Percentiles rank a stretch among this genome's conserved stretches.
These are phyloP conservation scores for Cephalotes varians DNA, from an alignment of 2,888 invertebrate species.

Conservation along the genomic window DNA sequence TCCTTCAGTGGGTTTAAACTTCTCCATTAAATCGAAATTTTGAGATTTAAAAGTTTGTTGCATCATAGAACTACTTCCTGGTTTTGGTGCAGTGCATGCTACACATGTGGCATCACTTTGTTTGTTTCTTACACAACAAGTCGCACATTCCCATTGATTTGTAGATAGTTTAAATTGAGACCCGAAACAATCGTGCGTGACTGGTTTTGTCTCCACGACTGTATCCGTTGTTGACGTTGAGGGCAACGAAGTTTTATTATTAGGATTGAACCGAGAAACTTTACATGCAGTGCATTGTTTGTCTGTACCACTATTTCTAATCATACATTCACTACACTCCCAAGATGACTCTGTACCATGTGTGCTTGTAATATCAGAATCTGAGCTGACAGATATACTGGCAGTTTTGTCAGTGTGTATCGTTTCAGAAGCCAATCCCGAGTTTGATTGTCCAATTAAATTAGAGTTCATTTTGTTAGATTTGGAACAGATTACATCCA, in stretches of 20 bases:
- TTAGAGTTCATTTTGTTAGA: slow-evolving; percentile 31
- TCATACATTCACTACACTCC: slow-evolving; percentile 84
- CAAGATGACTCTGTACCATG: slow-evolving; percentile 68
- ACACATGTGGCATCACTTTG: slow-evolving; percentile 86
- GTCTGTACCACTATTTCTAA: slow-evolving; percentile 80
- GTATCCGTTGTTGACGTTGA: slow-evolving; percentile 44
- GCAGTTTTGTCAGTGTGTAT: slow-evolving; percentile 28
- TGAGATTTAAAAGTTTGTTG: slow-evolving; percentile 38
- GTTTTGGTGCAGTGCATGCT: slow-evolving; percentile 87
- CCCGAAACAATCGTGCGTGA: slow-evolving; percentile 70
- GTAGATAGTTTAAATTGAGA: slow-evolving; percentile 74
- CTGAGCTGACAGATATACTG: background rate
- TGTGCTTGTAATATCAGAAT: background rate
- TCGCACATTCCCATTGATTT: slow-evolving; percentile 87
- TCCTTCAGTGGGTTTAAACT: slow-evolving; percentile 81
- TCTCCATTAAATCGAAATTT: slow-evolving; percentile 60
- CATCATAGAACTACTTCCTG: slow-evolving; percentile 74
- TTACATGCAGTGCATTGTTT: slow-evolving; percentile 83
- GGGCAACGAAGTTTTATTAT: slow-evolving; percentile 56
- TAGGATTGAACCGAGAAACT: slow-evolving; percentile 68
- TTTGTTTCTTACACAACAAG: slow-evolving; percentile 87
- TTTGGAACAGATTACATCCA: slow-evolving; percentile 85
- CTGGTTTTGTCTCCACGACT: slow-evolving; percentile 49
- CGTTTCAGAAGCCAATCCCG: background rate
- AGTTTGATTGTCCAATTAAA: slow-evolving; percentile 17